Base-by-base conservation (phyloP, 2,888 invertebrate species). In the Sarcophaga subvicina region DNA sequence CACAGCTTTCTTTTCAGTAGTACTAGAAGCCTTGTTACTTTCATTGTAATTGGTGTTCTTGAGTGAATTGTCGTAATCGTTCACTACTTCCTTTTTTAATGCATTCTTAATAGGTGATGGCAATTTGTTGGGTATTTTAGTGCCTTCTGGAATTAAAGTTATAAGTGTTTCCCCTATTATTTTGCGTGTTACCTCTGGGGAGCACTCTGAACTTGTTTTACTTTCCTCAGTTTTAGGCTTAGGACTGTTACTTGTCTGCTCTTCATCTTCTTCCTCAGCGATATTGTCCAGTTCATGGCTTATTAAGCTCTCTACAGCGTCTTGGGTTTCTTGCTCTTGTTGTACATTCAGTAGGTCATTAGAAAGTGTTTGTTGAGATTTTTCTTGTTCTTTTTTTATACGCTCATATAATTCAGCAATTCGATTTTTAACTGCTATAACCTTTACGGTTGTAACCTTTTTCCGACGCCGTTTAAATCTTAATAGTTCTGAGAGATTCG, bases 111-210 rank as follows among this genome's bases (percentile, higher is more conserved):
- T 11, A 10, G 78, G 63, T 11, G 64, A 77, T 1, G 79, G 86
- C 47, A 81, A 66, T 69, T 79, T 81, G 25, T 79, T 75, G 22
- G 85, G 85, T 71, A 85, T 86, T 81, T 83, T 83, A n/a, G 85
- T 78, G 17, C 80, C 86, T 69, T 85, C 88, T 6, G 89, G 89
- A 67, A 89, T 77, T 20, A 88, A 81, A 11, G 89, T 89, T 73
- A 89, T 89, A 8, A 89, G 79, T 25, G 89, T 89, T 88, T 89
- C 88, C 10, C 89, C 89, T 70, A 89, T 88, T 78, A 89, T 88
- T 86, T 88, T 83, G 2, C 81, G 78, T n/a, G 54, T 80, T 64
- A 80, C 72, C 27, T 87, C 83, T 59, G 27, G 47, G 17, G 25
- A 17, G 17, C 14, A 54, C 12, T 54, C 17, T 14, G 14, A 20